These are phyloP conservation scores for Pachliopta kotzebuea DNA, from an alignment of 2,888 invertebrate species.

Conservation along the genomic window DNA sequence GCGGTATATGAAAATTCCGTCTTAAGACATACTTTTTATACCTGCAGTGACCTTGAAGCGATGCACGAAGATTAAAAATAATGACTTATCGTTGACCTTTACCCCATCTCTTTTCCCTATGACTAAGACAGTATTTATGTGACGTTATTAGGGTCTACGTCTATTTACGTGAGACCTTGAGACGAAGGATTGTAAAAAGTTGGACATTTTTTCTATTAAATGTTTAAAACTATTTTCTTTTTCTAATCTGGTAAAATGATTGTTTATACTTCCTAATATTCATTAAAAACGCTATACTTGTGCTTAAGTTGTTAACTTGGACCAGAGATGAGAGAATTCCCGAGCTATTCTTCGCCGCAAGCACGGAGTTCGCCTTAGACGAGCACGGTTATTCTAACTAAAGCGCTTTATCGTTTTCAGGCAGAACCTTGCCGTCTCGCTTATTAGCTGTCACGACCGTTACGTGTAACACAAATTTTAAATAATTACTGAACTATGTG, in stretches of 20 bases:
- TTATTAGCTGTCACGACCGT: conserved; percentile 45
- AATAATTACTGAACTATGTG: conserved; percentile 2
- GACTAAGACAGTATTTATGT: no score
- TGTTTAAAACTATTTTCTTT: not conserved
- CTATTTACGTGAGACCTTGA: no score
- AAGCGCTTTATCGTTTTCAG: conserved; percentile 70
- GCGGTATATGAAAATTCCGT: not conserved
- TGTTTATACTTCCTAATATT: not conserved
- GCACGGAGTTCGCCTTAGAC: conserved; percentile 50
- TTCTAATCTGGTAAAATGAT: not conserved
- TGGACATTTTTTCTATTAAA: no score
- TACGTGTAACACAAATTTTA: conserved; percentile 11
- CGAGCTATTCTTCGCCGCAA: conserved; percentile 49
- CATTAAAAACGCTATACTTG: conserved; percentile 25
- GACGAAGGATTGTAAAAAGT: no score
- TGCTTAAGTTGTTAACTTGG: conserved; percentile 35
- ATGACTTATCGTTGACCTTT: no score
- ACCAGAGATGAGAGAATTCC: conserved; percentile 36
- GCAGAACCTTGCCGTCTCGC: conserved; percentile 51
- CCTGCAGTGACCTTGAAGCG: no score
- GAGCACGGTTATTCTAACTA: conserved; percentile 60
- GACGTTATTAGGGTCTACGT: no score
- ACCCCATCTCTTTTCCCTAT: no score
- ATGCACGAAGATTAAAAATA: no score
- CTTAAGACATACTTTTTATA: no score